Base-by-base conservation (phyloP, 2,113 vertebrate species). In the Tenrec ecaudatus region DNA sequence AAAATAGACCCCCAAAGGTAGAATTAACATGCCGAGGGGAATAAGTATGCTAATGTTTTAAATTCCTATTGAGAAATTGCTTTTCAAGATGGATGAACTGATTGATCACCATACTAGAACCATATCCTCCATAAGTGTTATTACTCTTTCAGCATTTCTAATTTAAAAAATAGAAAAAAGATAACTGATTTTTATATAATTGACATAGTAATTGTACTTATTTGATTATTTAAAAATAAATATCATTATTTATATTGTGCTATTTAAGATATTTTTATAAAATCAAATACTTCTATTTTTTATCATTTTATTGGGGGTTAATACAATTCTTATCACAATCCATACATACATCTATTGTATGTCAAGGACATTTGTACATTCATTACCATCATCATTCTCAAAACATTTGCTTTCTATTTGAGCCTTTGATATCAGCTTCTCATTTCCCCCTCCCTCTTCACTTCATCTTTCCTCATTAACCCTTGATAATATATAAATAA, bases 141-240 rank as follows among this genome's bases (percentile, higher is more conserved):
- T 91, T 90, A n/a, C 23, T 85, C 89, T 95, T 90, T 93, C 25
- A 80, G 82, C 86, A 95, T 80, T 92, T 77, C 58, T 93, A 84
- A 91, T 69, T 86, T 95, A 80, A 58, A 91, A 94, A 73, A 38
- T 73, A 60, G 91, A 91, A 96, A 76, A 79, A 25, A 76, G 71
- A 86, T 91, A 88, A 89, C 23, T 66, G 58, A 90, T 12, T 53
- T 53, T 53, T 53, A 53, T 53, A 53, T 12, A 53, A 53, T n/a
- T 82, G 82, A 89, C 86, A 43, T 82, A 89, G 91, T 57, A 82
- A 68, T 94, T 93, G 85, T 88, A 17, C 58, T 89, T 88, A 86
- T 90, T 85, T 93, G 69, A 89, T 87, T 69, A 87, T 27, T 7
- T 76, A 31, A 87, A 87, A 47, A 85, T 75, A 91, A 76, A 38